Evolutionary conservation across 2,113 vertebrate species (phyloP), one percentile per base, ranked within the genome.

Genomic region (Salvelinus alpinus): DNA sequence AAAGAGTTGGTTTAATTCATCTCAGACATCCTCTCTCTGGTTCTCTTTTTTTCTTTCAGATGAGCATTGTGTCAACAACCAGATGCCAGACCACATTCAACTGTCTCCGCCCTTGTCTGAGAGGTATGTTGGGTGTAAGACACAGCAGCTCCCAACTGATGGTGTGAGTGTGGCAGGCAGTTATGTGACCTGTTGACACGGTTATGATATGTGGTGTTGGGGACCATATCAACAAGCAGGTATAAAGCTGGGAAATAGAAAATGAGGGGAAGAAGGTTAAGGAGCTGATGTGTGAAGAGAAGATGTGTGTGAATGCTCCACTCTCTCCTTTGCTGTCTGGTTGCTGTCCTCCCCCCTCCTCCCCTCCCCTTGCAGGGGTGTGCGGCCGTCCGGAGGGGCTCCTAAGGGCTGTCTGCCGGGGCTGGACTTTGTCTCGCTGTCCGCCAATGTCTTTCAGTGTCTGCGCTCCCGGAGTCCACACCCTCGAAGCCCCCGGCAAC

Each of bases 391-490:
- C 86, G 87, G 90, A 88, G 88, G 90, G 79, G 88, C 89, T 59
- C 91, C 90, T 81, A 90, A 91, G 89, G 91, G 93, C 84, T 94
- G 93, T 89, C 90, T 94, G 87, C 91, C 93, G 86, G 90, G 90
- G 83, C 90, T 93, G 87, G 91, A 92, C 90, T 91, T 92, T 88
- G 89, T 92, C 84, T 92, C 92, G 74, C 87, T 92, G 85, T 92
- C 93, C 25, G 85, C 92, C 44, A 91, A 91, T 0, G 89, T 91
- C 83, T 94, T 93, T 92, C 87, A 93, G 83, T 94, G 93, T 82
- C 91, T 94, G 75, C 90, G 92, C 18, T 86, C 92, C 89, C 87
- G 88, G 86, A 94, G 92, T 85, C 91, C 92, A 73, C 78, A 87
- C 76, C 87, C 87, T 77, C 78, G 86, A 54, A 88, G 89, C 84